Conservation (phyloP, 2,888 invertebrate genomes). For the Pegoplata infirma region DNA sequence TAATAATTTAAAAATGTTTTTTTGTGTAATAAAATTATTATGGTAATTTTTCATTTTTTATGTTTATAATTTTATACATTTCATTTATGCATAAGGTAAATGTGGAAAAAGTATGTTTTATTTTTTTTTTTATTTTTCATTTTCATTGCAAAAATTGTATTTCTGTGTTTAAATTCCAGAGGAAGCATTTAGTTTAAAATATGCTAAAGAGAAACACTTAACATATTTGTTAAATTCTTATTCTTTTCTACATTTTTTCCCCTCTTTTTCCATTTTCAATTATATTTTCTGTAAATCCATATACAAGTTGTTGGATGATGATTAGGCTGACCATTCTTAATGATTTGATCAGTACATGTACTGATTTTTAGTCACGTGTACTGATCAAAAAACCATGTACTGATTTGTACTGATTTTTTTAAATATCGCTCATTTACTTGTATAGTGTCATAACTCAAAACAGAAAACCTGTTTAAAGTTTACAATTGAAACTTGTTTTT, state of each 20-base stretch:
- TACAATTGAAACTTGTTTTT: too few species aligned
- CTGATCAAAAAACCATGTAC: too few species aligned
- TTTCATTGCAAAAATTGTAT: too few species aligned
- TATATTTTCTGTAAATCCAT: slow-evolving; percentile 17
- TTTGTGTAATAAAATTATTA: slow-evolving; percentile 27
- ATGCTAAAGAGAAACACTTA: background rate
- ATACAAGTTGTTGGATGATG: too few species aligned
- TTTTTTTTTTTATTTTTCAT: too few species aligned
- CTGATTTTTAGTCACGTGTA: too few species aligned
- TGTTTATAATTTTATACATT: background rate
- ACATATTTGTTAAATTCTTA: background rate
- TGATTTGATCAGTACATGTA: too few species aligned
- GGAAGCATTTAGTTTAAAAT: background rate
- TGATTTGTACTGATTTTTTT: too few species aligned
- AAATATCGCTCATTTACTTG: too few species aligned
- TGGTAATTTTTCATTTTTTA: slow-evolving; percentile 21
- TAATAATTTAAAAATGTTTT: slow-evolving; percentile 7
- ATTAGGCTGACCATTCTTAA: too few species aligned
- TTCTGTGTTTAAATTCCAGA: background rate
- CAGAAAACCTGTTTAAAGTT: too few species aligned
- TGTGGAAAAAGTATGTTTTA: background rate
- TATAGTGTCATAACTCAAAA: too few species aligned
- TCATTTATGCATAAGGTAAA: background rate
- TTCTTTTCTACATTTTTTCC: background rate
- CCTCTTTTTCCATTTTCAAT: slow-evolving; percentile 13